Conservation (phyloP, 2,888 invertebrate genomes). For the Blastobasis adustella region DNA sequence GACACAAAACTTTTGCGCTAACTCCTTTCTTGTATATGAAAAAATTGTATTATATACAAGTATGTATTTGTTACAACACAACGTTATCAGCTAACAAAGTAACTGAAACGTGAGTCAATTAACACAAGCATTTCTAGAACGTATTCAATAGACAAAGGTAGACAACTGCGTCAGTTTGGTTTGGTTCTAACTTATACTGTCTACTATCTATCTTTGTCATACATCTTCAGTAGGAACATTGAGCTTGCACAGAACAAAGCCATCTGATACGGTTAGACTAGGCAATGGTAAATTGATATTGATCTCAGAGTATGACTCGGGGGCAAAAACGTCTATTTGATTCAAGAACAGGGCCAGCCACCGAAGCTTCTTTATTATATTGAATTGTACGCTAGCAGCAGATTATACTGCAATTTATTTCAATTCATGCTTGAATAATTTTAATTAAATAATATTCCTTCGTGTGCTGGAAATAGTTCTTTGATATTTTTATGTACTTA, state of each 20-base stretch:
- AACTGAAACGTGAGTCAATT: too few species aligned
- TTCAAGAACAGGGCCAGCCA: not conserved
- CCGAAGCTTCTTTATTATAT: conserved; percentile 2
- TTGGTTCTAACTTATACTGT: not conserved
- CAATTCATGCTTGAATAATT: too few species aligned
- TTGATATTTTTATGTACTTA: too few species aligned
- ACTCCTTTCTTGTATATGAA: not conserved
- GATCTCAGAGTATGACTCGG: conserved; percentile 11
- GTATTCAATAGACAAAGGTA: too few species aligned
- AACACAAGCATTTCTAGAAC: too few species aligned
- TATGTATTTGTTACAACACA: too few species aligned
- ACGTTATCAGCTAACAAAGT: too few species aligned
- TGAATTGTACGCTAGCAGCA: conserved; percentile 1
- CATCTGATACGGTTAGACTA: conserved; percentile 10
- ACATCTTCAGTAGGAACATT: not conserved
- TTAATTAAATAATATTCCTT: too few species aligned
- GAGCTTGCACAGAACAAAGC: conserved; percentile 3
- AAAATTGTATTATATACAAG: not conserved
- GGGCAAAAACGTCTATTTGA: conserved; percentile 4
- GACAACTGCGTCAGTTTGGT: too few species aligned
- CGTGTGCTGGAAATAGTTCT: too few species aligned
- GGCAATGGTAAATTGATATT: conserved; percentile 15
- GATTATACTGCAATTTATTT: too few species aligned
- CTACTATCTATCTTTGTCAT: conserved; percentile 8
- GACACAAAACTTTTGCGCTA: conserved; percentile 1